These are phyloP conservation scores for Drosophila peninsularis DNA, from an alignment of 2,888 invertebrate genomes.

Conservation along the genomic window DNA sequence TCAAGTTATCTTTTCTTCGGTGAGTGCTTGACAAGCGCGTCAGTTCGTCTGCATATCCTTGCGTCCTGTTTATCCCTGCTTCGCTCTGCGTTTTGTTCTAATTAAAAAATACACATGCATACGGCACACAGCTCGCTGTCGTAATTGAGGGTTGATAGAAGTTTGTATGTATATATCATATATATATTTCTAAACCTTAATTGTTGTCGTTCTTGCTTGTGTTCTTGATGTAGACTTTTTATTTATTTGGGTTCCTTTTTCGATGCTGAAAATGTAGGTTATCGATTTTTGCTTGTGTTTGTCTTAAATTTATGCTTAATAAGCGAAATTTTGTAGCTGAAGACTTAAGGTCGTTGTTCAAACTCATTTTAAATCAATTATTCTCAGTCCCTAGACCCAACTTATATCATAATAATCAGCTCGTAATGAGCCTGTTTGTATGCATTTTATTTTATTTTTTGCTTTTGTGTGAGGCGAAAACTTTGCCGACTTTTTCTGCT, in stretches of 20 bases:
- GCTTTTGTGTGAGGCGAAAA: constrained; percentile 38
- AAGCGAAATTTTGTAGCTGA: constrained; percentile 9
- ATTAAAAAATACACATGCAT: constrained; percentile 59
- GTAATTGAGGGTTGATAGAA: constrained; percentile 68
- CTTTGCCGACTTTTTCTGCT: constrained; percentile 45
- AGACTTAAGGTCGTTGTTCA: neutral
- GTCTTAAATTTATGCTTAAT: constrained; percentile 49
- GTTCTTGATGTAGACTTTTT: constrained; percentile 43
- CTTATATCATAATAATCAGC: constrained; percentile 38
- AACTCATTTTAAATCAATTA: constrained; percentile 30
- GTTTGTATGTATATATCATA: constrained; percentile 26
- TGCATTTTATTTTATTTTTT: constrained; percentile 12
- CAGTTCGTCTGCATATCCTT: constrained; percentile 43
- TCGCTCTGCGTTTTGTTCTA: constrained; percentile 44
- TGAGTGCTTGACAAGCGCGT: constrained; percentile 40
- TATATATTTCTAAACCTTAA: constrained; percentile 49
- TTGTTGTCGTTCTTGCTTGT: constrained; percentile 68
- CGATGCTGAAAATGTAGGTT: constrained; percentile 63
- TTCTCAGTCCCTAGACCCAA: constrained; percentile 11
- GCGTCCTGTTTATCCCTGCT: constrained; percentile 32
- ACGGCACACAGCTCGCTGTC: constrained; percentile 40
- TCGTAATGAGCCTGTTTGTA: constrained; percentile 46
- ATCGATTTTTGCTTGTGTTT: constrained; percentile 63
- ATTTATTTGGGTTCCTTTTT: constrained; percentile 44
- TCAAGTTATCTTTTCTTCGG: constrained; percentile 19